Percentiles rank a stretch among this genome's conserved stretches.
Conservation (phyloP, 2,113 vertebrate genomes). For the Hipposideros armiger region DNA sequence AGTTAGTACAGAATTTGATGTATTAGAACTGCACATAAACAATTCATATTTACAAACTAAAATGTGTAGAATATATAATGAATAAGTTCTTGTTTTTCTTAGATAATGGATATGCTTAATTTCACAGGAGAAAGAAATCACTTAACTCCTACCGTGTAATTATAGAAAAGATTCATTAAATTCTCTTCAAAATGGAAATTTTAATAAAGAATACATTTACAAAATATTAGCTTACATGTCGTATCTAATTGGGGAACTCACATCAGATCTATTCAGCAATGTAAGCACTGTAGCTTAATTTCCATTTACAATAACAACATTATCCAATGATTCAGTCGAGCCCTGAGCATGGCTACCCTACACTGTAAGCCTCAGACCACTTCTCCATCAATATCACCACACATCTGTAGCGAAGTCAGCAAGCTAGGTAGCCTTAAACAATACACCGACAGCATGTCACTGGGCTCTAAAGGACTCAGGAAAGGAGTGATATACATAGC, state of each 20-base stretch:
- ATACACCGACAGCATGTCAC: conserved; percentile 9
- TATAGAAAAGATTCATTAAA: conserved; percentile 40
- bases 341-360: not conserved
- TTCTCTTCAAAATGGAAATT: conserved; percentile 62
- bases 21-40: not conserved
- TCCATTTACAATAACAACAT: not conserved
- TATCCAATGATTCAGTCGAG: not conserved
- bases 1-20: not conserved
- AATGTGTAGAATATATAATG: not conserved
- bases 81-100: conserved; percentile 29
- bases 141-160: not conserved
- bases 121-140: not conserved
- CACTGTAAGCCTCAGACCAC: not conserved
- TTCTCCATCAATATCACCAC: not conserved
- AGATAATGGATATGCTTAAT: not conserved
- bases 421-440: not conserved
- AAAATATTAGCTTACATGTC: conserved; percentile 35
- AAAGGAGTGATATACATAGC: conserved; percentile 19
- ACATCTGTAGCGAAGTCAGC: conserved; percentile 10
- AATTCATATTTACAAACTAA: conserved; percentile 40
- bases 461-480: conserved; percentile 12
- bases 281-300: not conserved
- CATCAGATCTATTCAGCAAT: not conserved
- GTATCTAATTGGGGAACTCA: not conserved
- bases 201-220: conserved; percentile 21